Conservation (phyloP, 2,888 invertebrate genomes). For the Smittia aterrima region DNA sequence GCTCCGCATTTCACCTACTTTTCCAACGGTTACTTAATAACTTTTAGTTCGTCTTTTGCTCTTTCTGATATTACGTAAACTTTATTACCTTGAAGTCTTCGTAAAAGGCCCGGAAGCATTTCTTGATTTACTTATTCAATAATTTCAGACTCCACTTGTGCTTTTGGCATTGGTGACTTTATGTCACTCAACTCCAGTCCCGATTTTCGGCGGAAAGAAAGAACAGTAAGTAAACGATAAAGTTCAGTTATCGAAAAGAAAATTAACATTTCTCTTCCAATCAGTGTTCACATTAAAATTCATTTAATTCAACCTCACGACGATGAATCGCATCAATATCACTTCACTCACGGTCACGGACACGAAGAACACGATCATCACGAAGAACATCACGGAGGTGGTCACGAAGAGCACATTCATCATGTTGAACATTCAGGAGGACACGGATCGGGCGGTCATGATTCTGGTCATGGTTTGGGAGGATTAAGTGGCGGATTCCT, state of each 20-base stretch:
- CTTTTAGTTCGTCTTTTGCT: no score
- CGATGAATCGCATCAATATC: constrained; percentile 26
- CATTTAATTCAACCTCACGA: constrained; percentile 35
- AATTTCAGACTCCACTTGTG: constrained; percentile 26
- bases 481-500: not conserved
- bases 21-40: not conserved
- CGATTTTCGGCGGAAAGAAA: constrained; percentile 28
- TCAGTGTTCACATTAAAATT: constrained; percentile 32
- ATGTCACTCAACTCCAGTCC: not conserved
- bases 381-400: not conserved
- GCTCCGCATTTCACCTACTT: constrained; percentile 7
- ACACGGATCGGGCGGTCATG: not conserved
- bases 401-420: not conserved
- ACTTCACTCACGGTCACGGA: not conserved
- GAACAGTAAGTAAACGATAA: constrained; percentile 26
- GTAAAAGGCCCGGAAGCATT: not conserved
- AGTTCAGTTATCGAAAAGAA: not conserved
- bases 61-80: no score
- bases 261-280: not conserved
- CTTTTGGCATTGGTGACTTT: constrained; percentile 16
- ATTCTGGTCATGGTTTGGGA: not conserved
- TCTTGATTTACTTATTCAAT: not conserved
- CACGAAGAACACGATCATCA: not conserved
- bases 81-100: no score
- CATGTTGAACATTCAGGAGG: not conserved